Percentiles rank a stretch among this genome's conserved stretches.
Evolutionary conservation across 2,888 invertebrate genomes (phyloP).

Genomic region (Luperina nickerlii): DNA sequence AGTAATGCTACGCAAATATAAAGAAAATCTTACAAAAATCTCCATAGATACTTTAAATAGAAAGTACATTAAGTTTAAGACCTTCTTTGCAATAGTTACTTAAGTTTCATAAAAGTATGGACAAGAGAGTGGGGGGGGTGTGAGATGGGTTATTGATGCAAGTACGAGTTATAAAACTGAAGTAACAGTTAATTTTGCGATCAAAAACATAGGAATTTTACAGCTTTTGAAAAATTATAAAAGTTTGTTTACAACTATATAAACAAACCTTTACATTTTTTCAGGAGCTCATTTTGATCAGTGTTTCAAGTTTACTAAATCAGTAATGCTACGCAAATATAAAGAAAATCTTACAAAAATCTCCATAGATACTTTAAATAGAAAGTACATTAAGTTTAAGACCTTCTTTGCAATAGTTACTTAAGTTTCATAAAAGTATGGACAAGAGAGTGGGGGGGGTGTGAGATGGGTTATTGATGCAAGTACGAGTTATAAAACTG

Average conservation of each 20-base stretch:
- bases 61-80: no score
- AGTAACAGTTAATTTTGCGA: no score
- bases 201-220: not conserved
- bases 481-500: no score
- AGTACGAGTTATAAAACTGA: no score
- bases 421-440: not conserved
- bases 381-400: no score
- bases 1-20: not conserved
- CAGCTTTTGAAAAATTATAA: no score
- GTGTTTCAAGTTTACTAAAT: not conserved
- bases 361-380: not conserved
- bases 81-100: not conserved
- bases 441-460: no score
- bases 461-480: not conserved
- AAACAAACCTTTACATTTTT: not conserved
- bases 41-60: not conserved
- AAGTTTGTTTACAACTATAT: no score
- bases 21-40: not conserved
- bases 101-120: constrained; percentile 1
- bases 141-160: not conserved
- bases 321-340: not conserved
- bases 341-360: not conserved
- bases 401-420: not conserved
- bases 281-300: not conserved
- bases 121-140: no score